Evolutionary conservation across 2,888 invertebrate species (phyloP), one percentile per base, ranked within the genome.

Genomic region (Amphiduros pacificus): DNA sequence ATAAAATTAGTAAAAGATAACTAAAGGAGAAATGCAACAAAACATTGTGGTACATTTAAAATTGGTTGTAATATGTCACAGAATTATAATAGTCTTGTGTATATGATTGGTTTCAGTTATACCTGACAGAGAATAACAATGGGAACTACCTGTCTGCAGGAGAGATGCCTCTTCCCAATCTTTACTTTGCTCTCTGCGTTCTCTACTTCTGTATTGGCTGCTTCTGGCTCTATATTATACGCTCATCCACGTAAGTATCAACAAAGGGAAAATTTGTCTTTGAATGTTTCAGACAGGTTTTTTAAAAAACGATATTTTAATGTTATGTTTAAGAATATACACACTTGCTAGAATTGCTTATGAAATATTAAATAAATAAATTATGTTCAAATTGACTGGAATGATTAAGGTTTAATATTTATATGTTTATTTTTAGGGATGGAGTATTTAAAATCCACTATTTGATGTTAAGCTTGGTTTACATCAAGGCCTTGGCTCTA

Each of bases 391-490:
- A n/a, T n/a, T n/a, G n/a, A n/a, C n/a, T n/a, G n/a, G n/a, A 36
- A 14, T 9, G 17, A 17, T 36, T 17, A 36, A 9, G 9, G 36
- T 14, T 9, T 36, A 36, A 36, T 36, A 48, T 14, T 48, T 48
- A 9, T 48, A 9, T 48, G 22, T 4, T 32, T 27, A 20, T 24
- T 71, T 71, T 9, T 75, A 85, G 84, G 52, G 77, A 80, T 20
- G 81, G 82, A 65, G 83, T 97, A 0, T 97, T 91, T 82, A 92
- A 94, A 83, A 94, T 98, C 71, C 99, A 99, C 82, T 94, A 94
- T 73, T 87, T 99, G 68, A 99, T 99, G 98, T 91, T 94, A 36
- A 90, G 91, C 14, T 85, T 99, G 61, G 93, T 97, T 3, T 94
- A 91, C 76, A 84, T 97, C 24, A 98, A 98, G 81, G 91, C 94